Conservation (phyloP, 1,140 invertebrate genomes). For the Tetraneura akinire region DNA sequence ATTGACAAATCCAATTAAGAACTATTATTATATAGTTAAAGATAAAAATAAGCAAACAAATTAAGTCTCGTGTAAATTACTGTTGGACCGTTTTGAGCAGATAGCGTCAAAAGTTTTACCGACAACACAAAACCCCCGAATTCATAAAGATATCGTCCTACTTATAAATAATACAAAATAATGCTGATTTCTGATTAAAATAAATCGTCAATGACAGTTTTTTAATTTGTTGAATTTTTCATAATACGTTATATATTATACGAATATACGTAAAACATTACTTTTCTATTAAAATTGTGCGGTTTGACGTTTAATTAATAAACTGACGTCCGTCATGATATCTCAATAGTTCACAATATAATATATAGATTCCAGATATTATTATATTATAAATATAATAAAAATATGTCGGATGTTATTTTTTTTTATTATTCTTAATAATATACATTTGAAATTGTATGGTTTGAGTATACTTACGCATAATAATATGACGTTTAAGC, state of each 20-base stretch:
- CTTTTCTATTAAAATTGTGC: too few relatives aligned
- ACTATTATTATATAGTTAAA: slow-evolving; percentile 31
- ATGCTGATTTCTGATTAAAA: slow-evolving; percentile 21
- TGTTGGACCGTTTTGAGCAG: slow-evolving; percentile 21
- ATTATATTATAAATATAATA: too few relatives aligned
- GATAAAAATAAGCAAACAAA: slow-evolving; percentile 29
- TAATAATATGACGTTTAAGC: too few relatives aligned
- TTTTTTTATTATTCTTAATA: too few relatives aligned
- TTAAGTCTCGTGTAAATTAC: slow-evolving; percentile 49
- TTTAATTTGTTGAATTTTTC: not conserved
- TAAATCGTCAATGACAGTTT: slow-evolving; percentile 23
- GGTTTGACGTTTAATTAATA: too few relatives aligned
- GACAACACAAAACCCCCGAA: slow-evolving; percentile 25
- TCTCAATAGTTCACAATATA: too few relatives aligned
- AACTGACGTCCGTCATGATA: too few relatives aligned
- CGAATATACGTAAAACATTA: too few relatives aligned
- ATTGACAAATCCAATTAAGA: slow-evolving; percentile 49
- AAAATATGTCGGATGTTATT: too few relatives aligned
- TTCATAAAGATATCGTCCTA: slow-evolving; percentile 27
- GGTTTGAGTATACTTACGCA: too few relatives aligned
- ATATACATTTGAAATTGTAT: too few relatives aligned
- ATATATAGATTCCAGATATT: too few relatives aligned
- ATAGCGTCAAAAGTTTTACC: slow-evolving; percentile 49
- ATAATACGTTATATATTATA: not conserved
- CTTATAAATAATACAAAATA: slow-evolving; percentile 17